phyloP scores from a whole-genome alignment of 2,797 vertebrate genomes.

The Coendou prehensilis region DNA sequence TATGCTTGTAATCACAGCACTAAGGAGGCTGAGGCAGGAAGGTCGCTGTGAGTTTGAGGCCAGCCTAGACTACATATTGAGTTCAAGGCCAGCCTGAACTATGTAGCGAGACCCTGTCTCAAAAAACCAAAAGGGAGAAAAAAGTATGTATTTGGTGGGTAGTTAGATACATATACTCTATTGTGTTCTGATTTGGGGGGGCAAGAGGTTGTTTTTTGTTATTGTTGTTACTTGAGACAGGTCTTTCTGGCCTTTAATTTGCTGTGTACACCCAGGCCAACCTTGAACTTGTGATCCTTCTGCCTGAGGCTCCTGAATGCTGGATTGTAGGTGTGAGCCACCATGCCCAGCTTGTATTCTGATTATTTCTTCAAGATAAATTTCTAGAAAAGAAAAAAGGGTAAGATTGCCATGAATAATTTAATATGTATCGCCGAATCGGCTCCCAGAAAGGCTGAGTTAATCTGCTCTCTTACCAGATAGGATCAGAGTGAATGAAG shows the following conservation, averaged over 20 bases:
- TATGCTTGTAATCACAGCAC: neutral
- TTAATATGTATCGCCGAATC: neutral
- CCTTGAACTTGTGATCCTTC: neutral
- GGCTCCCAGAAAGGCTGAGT: neutral
- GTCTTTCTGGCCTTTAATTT: neutral
- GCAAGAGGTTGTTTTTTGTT: neutral
- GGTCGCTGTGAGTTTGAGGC: neutral
- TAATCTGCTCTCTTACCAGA: neutral
- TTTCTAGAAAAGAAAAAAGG: constrained; percentile 14
- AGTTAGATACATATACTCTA: neutral
- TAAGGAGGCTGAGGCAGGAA: neutral
- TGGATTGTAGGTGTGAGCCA: neutral
- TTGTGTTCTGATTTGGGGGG: neutral
- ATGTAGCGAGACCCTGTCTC: neutral
- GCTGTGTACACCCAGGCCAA: neutral
- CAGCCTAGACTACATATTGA: no score
- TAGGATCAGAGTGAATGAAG: neutral
- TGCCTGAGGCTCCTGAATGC: neutral
- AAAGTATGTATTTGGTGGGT: neutral
- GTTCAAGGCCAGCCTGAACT: neutral
- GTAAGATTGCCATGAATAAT: neutral
- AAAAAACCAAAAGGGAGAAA: neutral
- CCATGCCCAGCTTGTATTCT: neutral
- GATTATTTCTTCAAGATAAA: constrained; percentile 21
- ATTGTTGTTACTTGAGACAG: neutral